Evolutionary conservation across 1,140 invertebrate species (phyloP).

Genomic region (Paracyclopina nana): DNA sequence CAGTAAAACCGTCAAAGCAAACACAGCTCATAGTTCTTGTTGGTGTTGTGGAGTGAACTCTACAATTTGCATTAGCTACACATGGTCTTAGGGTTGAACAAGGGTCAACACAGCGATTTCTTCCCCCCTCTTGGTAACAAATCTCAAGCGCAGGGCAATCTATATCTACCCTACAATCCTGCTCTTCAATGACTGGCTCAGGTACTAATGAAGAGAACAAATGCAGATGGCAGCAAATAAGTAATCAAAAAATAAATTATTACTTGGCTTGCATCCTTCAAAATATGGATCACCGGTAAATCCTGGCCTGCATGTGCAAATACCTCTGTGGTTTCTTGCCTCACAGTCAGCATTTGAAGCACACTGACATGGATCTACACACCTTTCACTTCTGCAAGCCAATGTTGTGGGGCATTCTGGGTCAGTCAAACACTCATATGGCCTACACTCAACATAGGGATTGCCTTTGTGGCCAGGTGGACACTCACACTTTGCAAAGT

Average conservation of each 20-base stretch:
- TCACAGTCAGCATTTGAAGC: constrained; percentile 45
- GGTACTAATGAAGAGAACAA: not conserved
- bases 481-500: constrained; percentile 50
- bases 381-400: constrained; percentile 24
- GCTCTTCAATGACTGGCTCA: constrained; percentile 21
- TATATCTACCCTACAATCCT: constrained; percentile 58
- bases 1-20: constrained; percentile 43
- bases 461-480: constrained; percentile 54
- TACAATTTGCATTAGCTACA: constrained; percentile 49
- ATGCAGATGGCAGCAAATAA: not conserved
- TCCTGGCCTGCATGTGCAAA: constrained; percentile 41
- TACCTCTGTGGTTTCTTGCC: constrained; percentile 26
- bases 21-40: constrained; percentile 69
- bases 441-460: constrained; percentile 31
- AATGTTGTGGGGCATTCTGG: constrained; percentile 25
- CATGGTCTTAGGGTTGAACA: constrained; percentile 57
- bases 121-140: not conserved
- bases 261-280: constrained; percentile 6
- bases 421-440: constrained; percentile 28
- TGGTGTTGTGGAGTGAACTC: constrained; percentile 52
- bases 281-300: constrained; percentile 55
- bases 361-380: constrained; percentile 32
- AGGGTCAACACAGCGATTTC: no score
- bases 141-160: constrained; percentile 55
- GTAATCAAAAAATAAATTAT: not conserved